Percentiles rank a stretch among this genome's conserved stretches.
Evolutionary conservation across 2,797 vertebrate genomes (phyloP).

Genomic region (Falco concolor): DNA sequence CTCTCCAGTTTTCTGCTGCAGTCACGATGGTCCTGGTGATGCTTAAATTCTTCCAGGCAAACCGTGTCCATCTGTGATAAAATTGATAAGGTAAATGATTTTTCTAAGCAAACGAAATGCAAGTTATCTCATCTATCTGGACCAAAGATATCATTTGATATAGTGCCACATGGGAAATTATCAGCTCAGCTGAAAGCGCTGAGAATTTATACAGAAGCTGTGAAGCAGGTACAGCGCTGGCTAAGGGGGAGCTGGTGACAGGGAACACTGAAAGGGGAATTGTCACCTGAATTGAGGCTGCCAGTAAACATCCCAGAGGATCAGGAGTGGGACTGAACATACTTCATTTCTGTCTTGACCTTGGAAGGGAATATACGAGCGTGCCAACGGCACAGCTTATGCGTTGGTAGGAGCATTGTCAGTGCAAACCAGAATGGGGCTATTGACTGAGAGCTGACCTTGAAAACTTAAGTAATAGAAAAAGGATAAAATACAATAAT

Average conservation of each 20-base stretch:
- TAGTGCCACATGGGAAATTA: constrained; percentile 58
- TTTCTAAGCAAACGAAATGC: constrained; percentile 45
- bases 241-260: constrained; percentile 25
- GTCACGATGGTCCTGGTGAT: not conserved
- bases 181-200: not conserved
- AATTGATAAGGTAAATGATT: constrained; percentile 57
- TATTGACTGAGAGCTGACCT: not conserved
- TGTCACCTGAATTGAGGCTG: constrained; percentile 15
- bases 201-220: constrained; percentile 12
- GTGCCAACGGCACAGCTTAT: not conserved
- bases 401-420: not conserved
- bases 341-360: constrained; percentile 25
- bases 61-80: not conserved
- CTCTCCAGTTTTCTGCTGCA: not conserved
- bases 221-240: not conserved
- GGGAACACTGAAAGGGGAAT: not conserved
- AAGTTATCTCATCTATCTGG: constrained; percentile 38
- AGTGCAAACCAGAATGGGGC: not conserved
- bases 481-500: not conserved
- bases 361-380: not conserved
- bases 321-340: not conserved
- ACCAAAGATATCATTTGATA: not conserved
- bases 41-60: constrained; percentile 24
- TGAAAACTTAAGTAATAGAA: not conserved
- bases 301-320: not conserved